Percentiles rank a stretch among this genome's conserved stretches.
Evolutionary conservation across 2,797 vertebrate species (phyloP).

Genomic region (Euphonia xanthogaster): DNA sequence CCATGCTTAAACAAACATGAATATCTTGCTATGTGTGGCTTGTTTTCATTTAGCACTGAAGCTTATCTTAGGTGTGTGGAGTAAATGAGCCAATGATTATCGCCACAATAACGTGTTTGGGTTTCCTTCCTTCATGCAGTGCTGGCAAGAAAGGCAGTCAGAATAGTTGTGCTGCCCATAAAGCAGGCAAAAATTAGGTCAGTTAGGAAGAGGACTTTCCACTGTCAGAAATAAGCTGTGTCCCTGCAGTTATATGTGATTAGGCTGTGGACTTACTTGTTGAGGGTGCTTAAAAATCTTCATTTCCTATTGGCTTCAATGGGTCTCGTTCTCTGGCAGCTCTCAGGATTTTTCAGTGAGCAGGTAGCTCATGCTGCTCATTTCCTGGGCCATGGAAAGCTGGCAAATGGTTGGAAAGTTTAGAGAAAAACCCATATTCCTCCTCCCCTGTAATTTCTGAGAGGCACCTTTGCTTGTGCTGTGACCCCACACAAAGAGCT

Average conservation of each 20-base stretch:
- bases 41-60: slow-evolving; percentile 13
- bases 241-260: neutral
- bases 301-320: fast-evolving
- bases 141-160: neutral
- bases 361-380: neutral
- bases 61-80: slow-evolving; percentile 29
- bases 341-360: neutral
- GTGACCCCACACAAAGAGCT: too few relatives aligned
- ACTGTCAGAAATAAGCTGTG: neutral
- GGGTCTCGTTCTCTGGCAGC: neutral
- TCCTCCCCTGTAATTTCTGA: neutral
- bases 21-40: slow-evolving; percentile 21
- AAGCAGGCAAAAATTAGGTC: neutral
- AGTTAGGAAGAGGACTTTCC: neutral
- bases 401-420: neutral
- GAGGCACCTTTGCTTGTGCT: neutral
- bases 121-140: slow-evolving; percentile 24
- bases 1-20: slow-evolving; percentile 10
- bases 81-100: slow-evolving; percentile 29
- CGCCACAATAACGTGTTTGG: neutral
- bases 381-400: neutral
- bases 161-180: neutral
- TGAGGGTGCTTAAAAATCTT: neutral
- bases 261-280: neutral
- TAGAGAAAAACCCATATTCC: neutral